A percentile compares a stretch with the other conserved stretches of the same genome.
Evolutionary conservation across 2,113 vertebrate genomes (phyloP).

Genomic region (Theropithecus gelada): DNA sequence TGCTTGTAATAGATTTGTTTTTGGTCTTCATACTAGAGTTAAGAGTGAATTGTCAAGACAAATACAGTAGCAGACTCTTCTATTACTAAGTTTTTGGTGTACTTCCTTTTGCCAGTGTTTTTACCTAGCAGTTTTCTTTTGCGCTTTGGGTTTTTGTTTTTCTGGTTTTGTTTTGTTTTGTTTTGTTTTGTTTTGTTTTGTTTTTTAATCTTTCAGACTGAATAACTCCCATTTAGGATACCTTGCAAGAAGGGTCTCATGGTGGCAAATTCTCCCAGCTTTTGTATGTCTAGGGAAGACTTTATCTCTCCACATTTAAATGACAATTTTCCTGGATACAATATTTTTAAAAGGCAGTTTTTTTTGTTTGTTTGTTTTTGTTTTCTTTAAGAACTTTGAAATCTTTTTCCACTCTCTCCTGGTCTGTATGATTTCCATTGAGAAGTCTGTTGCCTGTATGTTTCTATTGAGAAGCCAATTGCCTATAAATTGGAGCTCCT

Average conservation of each 20-base stretch:
- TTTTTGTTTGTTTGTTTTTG: no score
- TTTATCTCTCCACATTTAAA: not conserved
- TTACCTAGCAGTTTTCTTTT: not conserved
- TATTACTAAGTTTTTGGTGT: not conserved
- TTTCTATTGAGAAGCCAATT: no score
- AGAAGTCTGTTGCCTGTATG: not conserved
- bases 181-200: no score
- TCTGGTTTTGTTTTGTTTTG: rapidly evolving
- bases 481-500: not conserved
- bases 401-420: not conserved
- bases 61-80: not conserved
- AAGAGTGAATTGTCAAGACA: not conserved
- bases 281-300: not conserved
- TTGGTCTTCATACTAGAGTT: not conserved
- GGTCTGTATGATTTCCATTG: not conserved
- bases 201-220: not conserved
- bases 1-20: not conserved
- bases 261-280: not conserved
- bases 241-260: not conserved
- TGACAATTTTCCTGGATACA: not conserved
- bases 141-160: no score
- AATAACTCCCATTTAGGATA: not conserved
- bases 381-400: not conserved
- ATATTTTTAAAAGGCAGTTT: not conserved
- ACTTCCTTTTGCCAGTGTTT: not conserved